phyloP scores from a whole-genome alignment of 2,113 vertebrate genomes.

The Etheostoma cragini region DNA sequence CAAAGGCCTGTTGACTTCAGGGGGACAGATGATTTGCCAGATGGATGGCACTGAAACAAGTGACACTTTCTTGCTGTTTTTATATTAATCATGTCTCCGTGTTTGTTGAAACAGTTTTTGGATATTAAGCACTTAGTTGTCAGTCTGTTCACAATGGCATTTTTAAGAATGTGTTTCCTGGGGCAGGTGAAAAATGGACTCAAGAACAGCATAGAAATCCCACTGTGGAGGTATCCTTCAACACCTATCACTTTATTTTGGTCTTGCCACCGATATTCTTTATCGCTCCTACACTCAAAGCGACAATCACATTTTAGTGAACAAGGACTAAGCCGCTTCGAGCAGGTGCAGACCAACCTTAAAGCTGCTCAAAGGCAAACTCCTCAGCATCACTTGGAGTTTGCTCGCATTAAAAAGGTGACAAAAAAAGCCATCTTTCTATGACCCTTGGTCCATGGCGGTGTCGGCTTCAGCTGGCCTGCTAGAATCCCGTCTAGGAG shows the following conservation, averaged over 20 bases:
- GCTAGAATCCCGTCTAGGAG: constrained; percentile 48
- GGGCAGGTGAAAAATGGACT: constrained; percentile 48
- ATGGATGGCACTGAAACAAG: constrained; percentile 75
- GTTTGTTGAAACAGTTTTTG: constrained; percentile 77
- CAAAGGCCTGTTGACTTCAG: constrained; percentile 55
- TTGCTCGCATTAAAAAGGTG: constrained; percentile 50
- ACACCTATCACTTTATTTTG: constrained; percentile 45
- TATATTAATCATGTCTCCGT: constrained; percentile 82
- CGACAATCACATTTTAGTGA: constrained; percentile 76
- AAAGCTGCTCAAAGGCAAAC: constrained; percentile 69
- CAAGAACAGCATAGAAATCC: constrained; percentile 46
- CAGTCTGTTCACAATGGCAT: constrained; percentile 73
- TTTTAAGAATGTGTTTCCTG: constrained; percentile 61
- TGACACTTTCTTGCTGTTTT: constrained; percentile 80
- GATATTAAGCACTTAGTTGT: constrained; percentile 83
- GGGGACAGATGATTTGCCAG: constrained; percentile 53
- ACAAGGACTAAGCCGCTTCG: constrained; percentile 44
- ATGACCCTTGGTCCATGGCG: constrained; percentile 36
- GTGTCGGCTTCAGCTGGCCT: constrained; percentile 20
- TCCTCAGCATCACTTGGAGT: constrained; percentile 51
- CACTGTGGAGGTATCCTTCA: constrained; percentile 49
- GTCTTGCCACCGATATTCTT: constrained; percentile 56
- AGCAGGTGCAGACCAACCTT: constrained; percentile 58
- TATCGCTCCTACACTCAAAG: constrained; percentile 60
- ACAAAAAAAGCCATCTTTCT: constrained; percentile 71